These are phyloP conservation scores for Polypterus senegalus DNA, from an alignment of 2,113 vertebrate genomes.

Conservation along the genomic window DNA sequence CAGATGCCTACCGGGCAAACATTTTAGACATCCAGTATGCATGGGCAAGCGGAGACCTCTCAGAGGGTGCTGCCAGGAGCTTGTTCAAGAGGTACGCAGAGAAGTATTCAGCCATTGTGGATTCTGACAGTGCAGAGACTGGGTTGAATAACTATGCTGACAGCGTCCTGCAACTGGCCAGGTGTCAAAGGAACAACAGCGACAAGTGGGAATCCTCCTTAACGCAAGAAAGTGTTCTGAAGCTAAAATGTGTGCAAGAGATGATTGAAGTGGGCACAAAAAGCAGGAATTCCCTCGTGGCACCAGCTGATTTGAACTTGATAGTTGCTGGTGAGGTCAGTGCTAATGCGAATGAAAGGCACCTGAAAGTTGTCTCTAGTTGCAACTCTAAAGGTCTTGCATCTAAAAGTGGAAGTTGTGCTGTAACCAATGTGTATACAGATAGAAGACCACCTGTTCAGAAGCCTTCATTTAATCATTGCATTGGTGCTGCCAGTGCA, in stretches of 20 bases:
- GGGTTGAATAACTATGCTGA: conserved; percentile 90
- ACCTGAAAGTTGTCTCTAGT: conserved; percentile 13
- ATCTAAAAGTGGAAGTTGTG: conserved; percentile 42
- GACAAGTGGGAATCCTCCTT: conserved; percentile 80
- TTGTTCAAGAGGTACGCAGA: conserved; percentile 72
- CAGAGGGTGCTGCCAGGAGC: conserved; percentile 56
- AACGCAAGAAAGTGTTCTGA: conserved; percentile 55
- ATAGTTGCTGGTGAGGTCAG: conserved; percentile 38
- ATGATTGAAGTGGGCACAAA: conserved; percentile 47
- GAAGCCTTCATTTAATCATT: background rate
- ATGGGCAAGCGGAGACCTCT: conserved; percentile 75
- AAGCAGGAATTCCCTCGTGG: conserved; percentile 32
- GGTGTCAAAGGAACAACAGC: conserved; percentile 70
- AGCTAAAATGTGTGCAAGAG: conserved; percentile 58
- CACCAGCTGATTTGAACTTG: conserved; percentile 37
- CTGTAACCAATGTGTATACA: conserved; percentile 23
- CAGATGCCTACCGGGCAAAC: conserved; percentile 76
- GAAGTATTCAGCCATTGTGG: conserved; percentile 71
- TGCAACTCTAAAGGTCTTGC: conserved; percentile 14
- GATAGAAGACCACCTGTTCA: too few species aligned
- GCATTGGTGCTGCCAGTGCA: background rate
- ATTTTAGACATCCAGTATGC: conserved; percentile 80
- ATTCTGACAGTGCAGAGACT: conserved; percentile 65
- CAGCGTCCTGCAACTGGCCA: conserved; percentile 64
- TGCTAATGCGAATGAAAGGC: conserved; percentile 22